Conservation (phyloP, 2,113 vertebrate genomes). For the Forbesichthys papilliferus region DNA sequence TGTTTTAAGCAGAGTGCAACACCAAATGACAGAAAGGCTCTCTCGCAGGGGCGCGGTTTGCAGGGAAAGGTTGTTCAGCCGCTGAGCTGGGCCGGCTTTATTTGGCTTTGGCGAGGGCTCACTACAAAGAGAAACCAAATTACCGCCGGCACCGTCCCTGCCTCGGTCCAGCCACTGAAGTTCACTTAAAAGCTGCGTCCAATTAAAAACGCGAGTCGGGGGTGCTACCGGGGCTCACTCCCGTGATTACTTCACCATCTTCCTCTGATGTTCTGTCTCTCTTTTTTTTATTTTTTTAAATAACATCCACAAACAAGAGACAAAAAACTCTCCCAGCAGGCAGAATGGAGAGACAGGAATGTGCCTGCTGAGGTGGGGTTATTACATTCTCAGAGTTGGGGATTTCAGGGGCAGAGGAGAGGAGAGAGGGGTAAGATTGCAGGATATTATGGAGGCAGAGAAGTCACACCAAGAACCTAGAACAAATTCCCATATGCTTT, state of each 20-base stretch:
- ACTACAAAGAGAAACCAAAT: slow-evolving; percentile 70
- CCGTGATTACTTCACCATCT: slow-evolving; percentile 56
- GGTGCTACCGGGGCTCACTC: slow-evolving; percentile 44
- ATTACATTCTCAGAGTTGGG: slow-evolving; percentile 35
- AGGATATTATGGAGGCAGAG: slow-evolving; percentile 72
- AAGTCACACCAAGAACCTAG: slow-evolving; percentile 66
- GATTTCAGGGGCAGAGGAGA: slow-evolving; percentile 48
- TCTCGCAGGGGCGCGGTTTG: slow-evolving; percentile 62
- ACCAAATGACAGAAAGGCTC: slow-evolving; percentile 85
- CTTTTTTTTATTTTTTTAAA: slow-evolving; percentile 26
- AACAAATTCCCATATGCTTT: slow-evolving; percentile 73
- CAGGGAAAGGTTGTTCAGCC: slow-evolving; percentile 54
- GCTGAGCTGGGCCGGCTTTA: slow-evolving; percentile 56
- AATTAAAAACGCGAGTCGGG: slow-evolving; percentile 64
- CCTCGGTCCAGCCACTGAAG: slow-evolving; percentile 36
- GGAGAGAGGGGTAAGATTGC: slow-evolving; percentile 57
- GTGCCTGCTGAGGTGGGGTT: slow-evolving; percentile 34
- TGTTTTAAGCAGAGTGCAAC: slow-evolving; percentile 82
- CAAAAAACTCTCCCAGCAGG: slow-evolving; percentile 49
- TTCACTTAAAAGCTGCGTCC: slow-evolving; percentile 59
- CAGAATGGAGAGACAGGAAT: slow-evolving; percentile 38
- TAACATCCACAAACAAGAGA: slow-evolving; percentile 42
- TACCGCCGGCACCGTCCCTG: slow-evolving; percentile 47
- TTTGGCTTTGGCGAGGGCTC: slow-evolving; percentile 60
- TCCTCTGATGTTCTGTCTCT: slow-evolving; percentile 46